Base-by-base conservation (phyloP, 2,797 vertebrate genomes). In the Arnoldichthys spilopterus region DNA sequence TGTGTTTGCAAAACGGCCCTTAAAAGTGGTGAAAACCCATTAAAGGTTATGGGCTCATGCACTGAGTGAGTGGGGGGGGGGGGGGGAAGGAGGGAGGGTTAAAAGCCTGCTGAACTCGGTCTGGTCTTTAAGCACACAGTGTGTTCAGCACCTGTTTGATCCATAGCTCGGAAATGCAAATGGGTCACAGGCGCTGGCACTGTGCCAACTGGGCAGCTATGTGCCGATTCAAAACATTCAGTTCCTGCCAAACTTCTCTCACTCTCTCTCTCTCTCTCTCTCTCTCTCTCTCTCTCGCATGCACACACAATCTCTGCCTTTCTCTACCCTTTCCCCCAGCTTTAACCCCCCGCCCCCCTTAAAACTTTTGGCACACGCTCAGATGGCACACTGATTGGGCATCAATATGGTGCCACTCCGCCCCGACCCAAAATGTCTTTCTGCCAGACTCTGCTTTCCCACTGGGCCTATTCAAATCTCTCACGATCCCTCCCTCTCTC, bases 101-200 rank as follows among this genome's bases (percentile, higher is more conserved):
- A 40, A 64, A 40, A 24, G 20, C 61, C 88, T 91, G 92, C 91
- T 93, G 87, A 26, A 1, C 54, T 56, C 54, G 2, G 22, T 5
- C 26, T 28, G 56, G 56, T 28, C 88, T 69, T 89, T 87, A 89
- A 85, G 86, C 82, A 80, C 59, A 66, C 84, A 82, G 86, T 78
- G 89, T 90, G 86, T 89, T 84, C 75, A 90, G 92, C 92, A 92
- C 91, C 92, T 93, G 91, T 91, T 92, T 80, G 83, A 86, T 84
- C 89, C 86, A 86, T 85, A 87, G 45, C 53, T 72, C 87, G 71
- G 78, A 67, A 69, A 83, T 82, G 86, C 78, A 90, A 85, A 82
- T 85, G 80, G 89, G 88, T 86, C 87, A 87, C 70, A 86, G 81
- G 85, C 79, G 24, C 51, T 90, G 92, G 90, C 86, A 61, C 75